Percentiles rank a stretch among this genome's conserved stretches.
Conservation (phyloP, 1,140 invertebrate species). For the Spodoptera frugiperda region DNA sequence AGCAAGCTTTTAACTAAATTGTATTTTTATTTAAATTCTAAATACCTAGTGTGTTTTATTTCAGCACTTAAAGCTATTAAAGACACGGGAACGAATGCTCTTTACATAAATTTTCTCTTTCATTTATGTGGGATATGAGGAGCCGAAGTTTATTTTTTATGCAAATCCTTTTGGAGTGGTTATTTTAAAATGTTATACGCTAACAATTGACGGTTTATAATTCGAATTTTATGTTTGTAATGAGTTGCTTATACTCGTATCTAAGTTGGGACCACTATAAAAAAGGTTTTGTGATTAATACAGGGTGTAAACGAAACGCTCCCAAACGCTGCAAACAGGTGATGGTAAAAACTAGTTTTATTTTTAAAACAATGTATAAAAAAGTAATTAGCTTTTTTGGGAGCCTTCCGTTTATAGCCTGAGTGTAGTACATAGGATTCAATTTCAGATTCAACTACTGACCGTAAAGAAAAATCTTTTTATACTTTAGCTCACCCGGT, state of each 20-base stretch:
- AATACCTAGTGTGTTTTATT: constrained; percentile 44
- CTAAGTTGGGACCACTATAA: not conserved
- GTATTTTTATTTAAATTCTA: constrained; percentile 47
- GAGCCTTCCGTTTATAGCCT: too few species aligned
- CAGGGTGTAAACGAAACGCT: too few species aligned
- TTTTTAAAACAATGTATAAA: too few species aligned
- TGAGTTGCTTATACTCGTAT: not conserved
- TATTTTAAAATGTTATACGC: constrained; percentile 13
- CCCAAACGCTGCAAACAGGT: too few species aligned
- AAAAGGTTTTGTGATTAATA: not conserved
- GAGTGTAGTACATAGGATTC: too few species aligned
- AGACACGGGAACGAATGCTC: constrained; percentile 31
- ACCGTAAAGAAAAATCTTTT: too few species aligned
- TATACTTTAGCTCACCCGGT: too few species aligned
- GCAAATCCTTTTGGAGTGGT: constrained; percentile 23
- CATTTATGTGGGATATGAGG: constrained; percentile 37
- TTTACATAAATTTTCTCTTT: constrained; percentile 42
- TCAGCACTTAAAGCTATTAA: constrained; percentile 45
- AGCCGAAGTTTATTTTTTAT: constrained; percentile 14
- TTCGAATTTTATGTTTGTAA: not conserved
- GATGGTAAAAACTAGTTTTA: too few species aligned
- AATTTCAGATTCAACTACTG: too few species aligned
- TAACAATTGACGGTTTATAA: constrained; percentile 1
- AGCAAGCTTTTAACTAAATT: constrained; percentile 42
- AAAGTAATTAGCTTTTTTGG: too few species aligned